Percentiles rank a stretch among this genome's conserved stretches.
Evolutionary conservation across 2,888 invertebrate species (phyloP).

Genomic region (Apotomis capreana): DNA sequence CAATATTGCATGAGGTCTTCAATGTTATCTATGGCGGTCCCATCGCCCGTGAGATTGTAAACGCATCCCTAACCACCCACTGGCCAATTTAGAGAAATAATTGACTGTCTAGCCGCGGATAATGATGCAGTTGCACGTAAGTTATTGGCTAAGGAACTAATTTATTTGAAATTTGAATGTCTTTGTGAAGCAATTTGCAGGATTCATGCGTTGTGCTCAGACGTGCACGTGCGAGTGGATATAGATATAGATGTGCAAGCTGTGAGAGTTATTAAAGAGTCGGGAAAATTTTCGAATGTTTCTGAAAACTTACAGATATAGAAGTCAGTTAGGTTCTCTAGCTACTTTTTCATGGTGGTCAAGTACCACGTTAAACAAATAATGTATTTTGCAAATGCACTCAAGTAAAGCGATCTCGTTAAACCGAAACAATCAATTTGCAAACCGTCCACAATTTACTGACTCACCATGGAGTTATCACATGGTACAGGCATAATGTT

Average conservation of each 20-base stretch:
- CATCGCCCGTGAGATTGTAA: constrained; percentile 28
- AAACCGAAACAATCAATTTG: constrained; percentile 9
- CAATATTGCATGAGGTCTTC: constrained; percentile 33
- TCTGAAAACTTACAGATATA: too few relatives aligned
- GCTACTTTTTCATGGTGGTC: too few relatives aligned
- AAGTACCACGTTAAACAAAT: too few relatives aligned
- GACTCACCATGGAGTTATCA: constrained; percentile 36
- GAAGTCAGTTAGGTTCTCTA: too few relatives aligned
- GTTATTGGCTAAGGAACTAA: constrained; percentile 30
- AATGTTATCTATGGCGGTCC: constrained; percentile 1
- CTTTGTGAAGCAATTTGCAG: neutral
- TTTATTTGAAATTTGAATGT: constrained; percentile 19
- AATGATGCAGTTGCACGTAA: constrained; percentile 37
- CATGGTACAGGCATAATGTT: constrained; percentile 23
- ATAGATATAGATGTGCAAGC: too few relatives aligned
- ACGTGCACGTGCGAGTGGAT: too few relatives aligned
- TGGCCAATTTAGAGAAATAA: constrained; percentile 39
- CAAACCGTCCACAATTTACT: constrained; percentile 22
- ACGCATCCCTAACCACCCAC: constrained; percentile 41
- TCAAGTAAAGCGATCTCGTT: neutral
- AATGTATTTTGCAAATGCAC: too few relatives aligned
- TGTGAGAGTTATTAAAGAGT: too few relatives aligned
- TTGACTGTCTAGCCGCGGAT: constrained; percentile 34
- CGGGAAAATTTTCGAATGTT: too few relatives aligned
- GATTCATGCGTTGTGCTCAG: neutral